These are phyloP conservation scores for Diadegma fenestrale DNA, from an alignment of 2,888 invertebrate species.

Conservation along the genomic window DNA sequence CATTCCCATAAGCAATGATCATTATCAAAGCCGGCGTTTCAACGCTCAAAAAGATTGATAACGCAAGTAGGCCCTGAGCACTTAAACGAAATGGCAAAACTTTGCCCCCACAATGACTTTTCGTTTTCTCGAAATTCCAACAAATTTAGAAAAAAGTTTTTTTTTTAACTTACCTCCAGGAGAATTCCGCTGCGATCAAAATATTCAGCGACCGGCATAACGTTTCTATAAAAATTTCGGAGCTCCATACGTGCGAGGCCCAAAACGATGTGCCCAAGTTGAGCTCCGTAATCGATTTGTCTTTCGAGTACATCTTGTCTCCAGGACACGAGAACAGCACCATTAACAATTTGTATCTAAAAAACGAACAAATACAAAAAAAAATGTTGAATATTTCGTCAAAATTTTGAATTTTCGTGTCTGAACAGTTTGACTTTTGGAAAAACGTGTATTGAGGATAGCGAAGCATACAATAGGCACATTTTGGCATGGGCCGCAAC, in stretches of 20 bases:
- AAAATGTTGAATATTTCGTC: not conserved
- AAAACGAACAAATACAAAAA: not conserved
- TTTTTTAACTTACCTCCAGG: conserved; percentile 86
- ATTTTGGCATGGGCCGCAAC: not conserved
- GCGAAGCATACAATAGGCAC: not conserved
- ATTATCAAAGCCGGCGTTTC: conserved; percentile 32
- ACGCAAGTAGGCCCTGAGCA: not conserved
- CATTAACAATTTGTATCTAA: conserved; percentile 95
- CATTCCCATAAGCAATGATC: conserved; percentile 22
- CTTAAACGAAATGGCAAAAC: not conserved
- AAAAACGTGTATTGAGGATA: not conserved
- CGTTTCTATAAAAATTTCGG: conserved; percentile 94
- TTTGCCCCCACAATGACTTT: not conserved
- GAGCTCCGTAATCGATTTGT: conserved; percentile 96
- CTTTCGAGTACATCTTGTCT: conserved; percentile 93
- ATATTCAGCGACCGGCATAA: conserved; percentile 96
- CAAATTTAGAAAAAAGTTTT: too few relatives aligned
- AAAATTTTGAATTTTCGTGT: not conserved
- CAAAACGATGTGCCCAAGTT: conserved; percentile 94
- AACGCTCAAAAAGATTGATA: not conserved
- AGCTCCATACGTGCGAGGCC: conserved; percentile 95
- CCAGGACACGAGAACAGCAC: conserved; percentile 95
- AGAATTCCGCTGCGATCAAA: conserved; percentile 95
- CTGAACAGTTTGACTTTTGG: not conserved
- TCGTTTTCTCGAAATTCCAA: not conserved